Evolutionary conservation across 1,140 invertebrate genomes (phyloP).

Genomic region (Lethocerus indicus): DNA sequence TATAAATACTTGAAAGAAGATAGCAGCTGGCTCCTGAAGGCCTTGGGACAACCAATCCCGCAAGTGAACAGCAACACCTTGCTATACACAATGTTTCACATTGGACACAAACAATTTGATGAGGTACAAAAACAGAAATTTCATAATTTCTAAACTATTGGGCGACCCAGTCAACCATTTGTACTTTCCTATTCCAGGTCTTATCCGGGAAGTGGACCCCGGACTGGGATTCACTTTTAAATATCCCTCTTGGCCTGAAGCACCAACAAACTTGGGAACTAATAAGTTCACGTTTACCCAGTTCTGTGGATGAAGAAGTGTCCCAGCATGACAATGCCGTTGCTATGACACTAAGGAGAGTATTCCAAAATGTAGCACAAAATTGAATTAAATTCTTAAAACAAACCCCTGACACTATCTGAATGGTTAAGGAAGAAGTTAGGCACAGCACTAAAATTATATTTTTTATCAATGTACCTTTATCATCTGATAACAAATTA

Average conservation of each 20-base stretch:
- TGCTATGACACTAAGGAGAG: not conserved
- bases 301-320: not conserved
- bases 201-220: conserved; percentile 31
- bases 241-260: conserved; percentile 33
- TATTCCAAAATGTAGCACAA: no score
- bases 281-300: conserved; percentile 4
- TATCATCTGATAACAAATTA: no score
- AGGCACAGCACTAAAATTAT: no score
- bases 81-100: conserved; percentile 57
- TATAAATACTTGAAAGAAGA: conserved; percentile 48
- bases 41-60: conserved; percentile 26
- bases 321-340: not conserved
- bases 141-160: not conserved
- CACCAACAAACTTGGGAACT: conserved; percentile 32
- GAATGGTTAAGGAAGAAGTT: no score
- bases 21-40: conserved; percentile 42
- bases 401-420: no score
- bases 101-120: conserved; percentile 48
- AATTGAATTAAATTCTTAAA: no score
- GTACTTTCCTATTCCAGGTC: conserved; percentile 21
- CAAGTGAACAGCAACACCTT: conserved; percentile 28
- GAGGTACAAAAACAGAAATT: conserved; percentile 30
- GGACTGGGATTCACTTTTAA: conserved; percentile 32
- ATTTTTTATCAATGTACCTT: no score
- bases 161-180: not conserved